These are phyloP conservation scores for Okapia johnstoni DNA, from an alignment of 2,113 vertebrate species.

Conservation along the genomic window DNA sequence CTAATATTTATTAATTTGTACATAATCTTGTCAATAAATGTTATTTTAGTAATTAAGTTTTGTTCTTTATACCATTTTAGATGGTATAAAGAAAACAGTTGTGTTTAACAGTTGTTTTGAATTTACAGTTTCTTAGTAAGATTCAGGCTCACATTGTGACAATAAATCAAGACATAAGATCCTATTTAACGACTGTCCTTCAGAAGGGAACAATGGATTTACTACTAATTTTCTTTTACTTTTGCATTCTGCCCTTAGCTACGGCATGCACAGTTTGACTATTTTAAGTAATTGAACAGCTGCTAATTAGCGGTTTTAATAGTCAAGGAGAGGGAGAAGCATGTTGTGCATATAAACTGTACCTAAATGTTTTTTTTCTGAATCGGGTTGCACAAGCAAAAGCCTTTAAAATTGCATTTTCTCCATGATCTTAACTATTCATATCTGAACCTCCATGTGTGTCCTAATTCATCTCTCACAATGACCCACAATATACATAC, in stretches of 20 bases:
- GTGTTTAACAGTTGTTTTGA: slow-evolving; percentile 16
- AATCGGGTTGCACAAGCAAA: not conserved
- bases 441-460: not conserved
- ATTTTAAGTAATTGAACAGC: slow-evolving; percentile 40
- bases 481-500: not conserved
- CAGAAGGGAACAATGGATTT: not conserved
- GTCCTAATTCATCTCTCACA: not conserved
- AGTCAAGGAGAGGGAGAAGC: slow-evolving; percentile 11
- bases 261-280: not conserved
- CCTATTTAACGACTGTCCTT: slow-evolving; percentile 1
- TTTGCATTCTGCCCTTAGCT: slow-evolving; percentile 11
- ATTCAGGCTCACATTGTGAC: not conserved
- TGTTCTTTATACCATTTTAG: not conserved
- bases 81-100: not conserved
- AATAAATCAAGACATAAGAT: not conserved
- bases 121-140: not conserved
- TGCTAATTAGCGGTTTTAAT: slow-evolving; percentile 44
- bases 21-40: not conserved
- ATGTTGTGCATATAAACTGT: not conserved
- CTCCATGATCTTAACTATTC: not conserved
- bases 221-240: not conserved
- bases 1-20: not conserved
- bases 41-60: not conserved
- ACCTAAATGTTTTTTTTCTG: not conserved
- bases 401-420: not conserved